A percentile compares a stretch with the other conserved stretches of the same genome.
Evolutionary conservation across 2,797 vertebrate genomes (phyloP).

Genomic region (Anableps anableps): DNA sequence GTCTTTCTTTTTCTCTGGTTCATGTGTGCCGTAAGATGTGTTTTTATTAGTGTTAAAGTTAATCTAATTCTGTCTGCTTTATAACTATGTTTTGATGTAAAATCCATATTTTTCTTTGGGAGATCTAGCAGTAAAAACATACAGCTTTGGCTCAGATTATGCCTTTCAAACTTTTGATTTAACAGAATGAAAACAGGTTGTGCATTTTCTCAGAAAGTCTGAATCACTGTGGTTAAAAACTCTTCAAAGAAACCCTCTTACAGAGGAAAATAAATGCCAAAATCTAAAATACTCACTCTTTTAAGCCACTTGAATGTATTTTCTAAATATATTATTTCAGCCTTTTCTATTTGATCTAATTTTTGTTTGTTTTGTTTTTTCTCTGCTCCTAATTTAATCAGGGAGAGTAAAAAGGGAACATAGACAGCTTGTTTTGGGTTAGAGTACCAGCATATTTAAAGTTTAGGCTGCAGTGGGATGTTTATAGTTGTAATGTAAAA

Average conservation of each 20-base stretch:
- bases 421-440: neutral
- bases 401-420: neutral
- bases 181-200: neutral
- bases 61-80: constrained; percentile 22
- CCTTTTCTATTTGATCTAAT: neutral
- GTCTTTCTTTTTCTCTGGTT: neutral
- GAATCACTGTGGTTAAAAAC: constrained; percentile 13
- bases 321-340: no score
- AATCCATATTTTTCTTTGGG: constrained; percentile 55
- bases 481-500: neutral
- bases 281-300: neutral
- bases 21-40: neutral
- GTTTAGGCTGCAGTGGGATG: neutral
- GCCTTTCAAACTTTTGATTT: neutral
- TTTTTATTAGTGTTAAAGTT: constrained; percentile 27
- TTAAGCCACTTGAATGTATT: neutral
- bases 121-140: constrained; percentile 42
- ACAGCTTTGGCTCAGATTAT: constrained; percentile 21
- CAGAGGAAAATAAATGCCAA: neutral
- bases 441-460: no score
- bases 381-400: neutral
- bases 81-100: constrained; percentile 49
- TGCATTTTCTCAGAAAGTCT: constrained; percentile 22
- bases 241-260: constrained; percentile 5
- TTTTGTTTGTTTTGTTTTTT: neutral